Evolutionary conservation across 1,140 invertebrate genomes (phyloP).

Genomic region (Rhynchophorus ferrugineus): DNA sequence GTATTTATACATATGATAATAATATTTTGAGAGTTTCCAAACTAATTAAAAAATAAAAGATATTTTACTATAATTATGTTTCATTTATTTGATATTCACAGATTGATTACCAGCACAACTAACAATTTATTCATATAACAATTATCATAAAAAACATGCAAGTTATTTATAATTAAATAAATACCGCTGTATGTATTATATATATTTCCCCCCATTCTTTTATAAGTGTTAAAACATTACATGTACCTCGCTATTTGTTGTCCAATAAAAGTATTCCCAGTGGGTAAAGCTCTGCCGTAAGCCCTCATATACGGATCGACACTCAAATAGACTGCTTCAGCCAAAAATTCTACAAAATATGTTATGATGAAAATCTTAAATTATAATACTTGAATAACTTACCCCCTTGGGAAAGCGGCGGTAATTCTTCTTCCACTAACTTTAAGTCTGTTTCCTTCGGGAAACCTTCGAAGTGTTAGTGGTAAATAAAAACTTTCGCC

Average conservation of each 20-base stretch:
- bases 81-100: too few relatives aligned
- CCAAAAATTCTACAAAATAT: constrained; percentile 47
- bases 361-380: constrained; percentile 33
- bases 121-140: too few relatives aligned
- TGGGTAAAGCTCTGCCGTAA: constrained; percentile 44
- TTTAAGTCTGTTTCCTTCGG: constrained; percentile 56
- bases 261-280: constrained; percentile 54
- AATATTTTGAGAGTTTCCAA: too few relatives aligned
- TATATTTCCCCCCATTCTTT: too few relatives aligned
- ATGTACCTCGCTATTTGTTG: constrained; percentile 56
- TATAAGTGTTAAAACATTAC: too few relatives aligned
- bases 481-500: constrained; percentile 26
- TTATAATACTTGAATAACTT: constrained; percentile 47
- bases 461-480: constrained; percentile 54
- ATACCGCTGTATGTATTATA: too few relatives aligned
- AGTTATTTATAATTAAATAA: too few relatives aligned
- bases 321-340: constrained; percentile 58
- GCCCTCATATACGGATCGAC: constrained; percentile 66
- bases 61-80: too few relatives aligned
- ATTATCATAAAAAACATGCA: too few relatives aligned
- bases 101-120: too few relatives aligned
- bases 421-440: constrained; percentile 56
- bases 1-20: too few relatives aligned
- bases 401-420: constrained; percentile 55
- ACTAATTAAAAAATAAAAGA: too few relatives aligned